Percentiles rank a stretch among this genome's conserved stretches.
Conservation (phyloP, 2,113 vertebrate species). For the Epinephelus lanceolatus region DNA sequence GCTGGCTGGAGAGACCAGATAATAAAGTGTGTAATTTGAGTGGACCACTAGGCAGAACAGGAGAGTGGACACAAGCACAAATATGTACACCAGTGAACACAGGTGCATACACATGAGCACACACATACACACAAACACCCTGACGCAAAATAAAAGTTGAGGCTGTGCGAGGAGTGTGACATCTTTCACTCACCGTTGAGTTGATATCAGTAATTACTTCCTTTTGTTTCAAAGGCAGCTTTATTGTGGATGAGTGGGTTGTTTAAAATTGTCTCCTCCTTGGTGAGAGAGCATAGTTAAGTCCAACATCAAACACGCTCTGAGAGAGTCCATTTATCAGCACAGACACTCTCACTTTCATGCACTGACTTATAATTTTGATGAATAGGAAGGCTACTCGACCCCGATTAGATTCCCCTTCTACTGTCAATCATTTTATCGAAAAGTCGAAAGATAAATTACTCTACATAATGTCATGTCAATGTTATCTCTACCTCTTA, state of each 20-base stretch:
- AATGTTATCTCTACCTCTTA: constrained; percentile 53
- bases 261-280: constrained; percentile 48
- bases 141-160: constrained; percentile 20
- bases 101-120: constrained; percentile 46
- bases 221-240: constrained; percentile 65
- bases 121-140: neutral
- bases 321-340: constrained; percentile 65
- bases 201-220: constrained; percentile 64
- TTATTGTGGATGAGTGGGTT: constrained; percentile 21
- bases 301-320: constrained; percentile 70
- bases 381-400: constrained; percentile 54
- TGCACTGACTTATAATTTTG: constrained; percentile 54
- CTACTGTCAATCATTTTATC: constrained; percentile 65
- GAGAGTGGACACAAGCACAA: constrained; percentile 44
- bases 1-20: constrained; percentile 72
- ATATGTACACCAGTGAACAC: constrained; percentile 36
- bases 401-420: constrained; percentile 51
- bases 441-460: constrained; percentile 51
- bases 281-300: constrained; percentile 38
- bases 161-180: constrained; percentile 32
- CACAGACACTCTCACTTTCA: constrained; percentile 55
- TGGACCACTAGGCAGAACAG: constrained; percentile 54
- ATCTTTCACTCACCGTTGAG: constrained; percentile 42
- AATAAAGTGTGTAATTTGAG: constrained; percentile 76
- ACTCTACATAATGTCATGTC: constrained; percentile 48